A percentile compares a stretch with the other conserved stretches of the same genome.
These are phyloP conservation scores for Sander lucioperca DNA, from an alignment of 2,113 vertebrate genomes.

Conservation along the genomic window DNA sequence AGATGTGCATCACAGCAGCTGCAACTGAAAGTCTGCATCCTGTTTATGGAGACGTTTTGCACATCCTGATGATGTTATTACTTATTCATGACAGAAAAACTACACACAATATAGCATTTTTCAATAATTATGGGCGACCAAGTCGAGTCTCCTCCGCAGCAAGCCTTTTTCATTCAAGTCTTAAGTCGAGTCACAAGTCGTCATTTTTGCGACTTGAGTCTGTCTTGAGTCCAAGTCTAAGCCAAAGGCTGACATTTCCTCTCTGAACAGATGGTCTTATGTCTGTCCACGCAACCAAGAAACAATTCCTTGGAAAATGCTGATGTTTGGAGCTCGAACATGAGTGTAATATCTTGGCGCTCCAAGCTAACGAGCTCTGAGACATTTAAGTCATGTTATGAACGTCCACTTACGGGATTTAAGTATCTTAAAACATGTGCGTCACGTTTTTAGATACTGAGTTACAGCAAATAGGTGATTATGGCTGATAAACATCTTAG, in stretches of 20 bases:
- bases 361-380: neutral
- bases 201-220: too few species aligned
- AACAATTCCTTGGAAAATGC: neutral
- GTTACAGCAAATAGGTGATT: neutral
- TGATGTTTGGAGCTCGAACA: neutral
- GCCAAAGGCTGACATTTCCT: neutral
- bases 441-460: neutral
- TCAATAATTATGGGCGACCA: too few species aligned
- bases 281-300: neutral
- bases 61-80: too few species aligned
- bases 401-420: neutral
- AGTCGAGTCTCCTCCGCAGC: too few species aligned
- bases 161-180: neutral
- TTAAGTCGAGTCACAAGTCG: neutral
- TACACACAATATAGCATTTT: too few species aligned
- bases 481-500: neutral
- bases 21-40: too few species aligned
- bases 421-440: neutral
- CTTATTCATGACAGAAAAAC: too few species aligned
- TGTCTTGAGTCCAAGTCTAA: too few species aligned
- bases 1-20: neutral
- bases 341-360: neutral
- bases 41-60: too few species aligned
- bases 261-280: neutral
- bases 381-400: neutral